These are phyloP conservation scores for Phoebastria nigripes DNA, from an alignment of 2,797 vertebrate species.

Conservation along the genomic window DNA sequence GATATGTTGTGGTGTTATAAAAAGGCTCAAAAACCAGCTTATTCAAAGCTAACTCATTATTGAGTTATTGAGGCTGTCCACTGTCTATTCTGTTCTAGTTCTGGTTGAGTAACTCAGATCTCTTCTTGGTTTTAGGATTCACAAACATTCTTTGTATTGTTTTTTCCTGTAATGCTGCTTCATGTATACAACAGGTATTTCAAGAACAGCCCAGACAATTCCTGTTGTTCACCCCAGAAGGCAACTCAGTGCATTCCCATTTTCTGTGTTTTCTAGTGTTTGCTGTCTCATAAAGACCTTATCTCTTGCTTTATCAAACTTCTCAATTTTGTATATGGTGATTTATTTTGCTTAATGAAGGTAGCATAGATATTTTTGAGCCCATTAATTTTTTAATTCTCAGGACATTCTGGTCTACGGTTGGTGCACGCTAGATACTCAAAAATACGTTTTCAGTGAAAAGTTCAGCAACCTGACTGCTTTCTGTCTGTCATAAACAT, in stretches of 20 bases:
- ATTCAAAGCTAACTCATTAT: not conserved
- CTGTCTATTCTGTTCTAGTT: not conserved
- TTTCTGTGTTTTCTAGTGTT: not conserved
- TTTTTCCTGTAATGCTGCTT: not conserved
- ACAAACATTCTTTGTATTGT: not conserved
- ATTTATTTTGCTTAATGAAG: conserved; percentile 12
- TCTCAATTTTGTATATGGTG: not conserved
- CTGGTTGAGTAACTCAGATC: not conserved
- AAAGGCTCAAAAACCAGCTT: not conserved
- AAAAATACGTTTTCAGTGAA: conserved; percentile 15
- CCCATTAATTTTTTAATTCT: conserved; percentile 35
- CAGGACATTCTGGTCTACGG: not conserved
- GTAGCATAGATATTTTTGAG: not conserved
- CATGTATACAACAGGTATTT: not conserved
- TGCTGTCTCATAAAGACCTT: not conserved
- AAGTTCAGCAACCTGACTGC: not conserved
- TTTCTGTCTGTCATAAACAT: not conserved
- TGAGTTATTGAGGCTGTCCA: not conserved
- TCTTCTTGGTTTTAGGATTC: not conserved
- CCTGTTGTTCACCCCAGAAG: conserved; percentile 2
- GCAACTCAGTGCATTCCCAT: not conserved
- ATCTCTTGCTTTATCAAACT: not conserved
- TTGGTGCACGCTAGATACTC: not conserved
- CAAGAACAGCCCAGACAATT: not conserved
- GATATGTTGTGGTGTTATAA: not conserved